phyloP scores from a whole-genome alignment of 2,888 invertebrate species.

The Coelopa pilipes region DNA sequence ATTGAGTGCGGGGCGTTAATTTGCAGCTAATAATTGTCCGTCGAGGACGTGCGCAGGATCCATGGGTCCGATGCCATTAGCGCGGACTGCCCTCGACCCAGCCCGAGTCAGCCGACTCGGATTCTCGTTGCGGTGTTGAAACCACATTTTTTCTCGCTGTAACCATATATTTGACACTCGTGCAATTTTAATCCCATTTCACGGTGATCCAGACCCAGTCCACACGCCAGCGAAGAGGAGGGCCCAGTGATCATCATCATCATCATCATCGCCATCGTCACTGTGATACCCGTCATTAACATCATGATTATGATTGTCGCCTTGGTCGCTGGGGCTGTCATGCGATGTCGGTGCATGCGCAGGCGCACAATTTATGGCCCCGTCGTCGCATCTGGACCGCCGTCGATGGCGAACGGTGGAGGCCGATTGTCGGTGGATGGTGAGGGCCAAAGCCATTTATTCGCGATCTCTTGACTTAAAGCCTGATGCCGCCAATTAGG shows the following conservation, averaged over 20 bases:
- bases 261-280: neutral
- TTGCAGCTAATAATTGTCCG: slow-evolving; percentile 11
- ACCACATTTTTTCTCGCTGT: slow-evolving; percentile 31
- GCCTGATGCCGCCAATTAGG: slow-evolving; percentile 48
- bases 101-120: too few relatives aligned
- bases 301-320: too few relatives aligned
- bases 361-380: slow-evolving; percentile 34
- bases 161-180: slow-evolving; percentile 52
- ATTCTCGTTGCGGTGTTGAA: neutral
- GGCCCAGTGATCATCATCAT: slow-evolving; percentile 12
- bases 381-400: neutral
- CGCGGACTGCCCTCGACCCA: neutral
- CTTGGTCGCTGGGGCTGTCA: too few relatives aligned
- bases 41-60: neutral
- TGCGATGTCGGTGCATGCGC: slow-evolving; percentile 14
- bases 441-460: slow-evolving; percentile 29
- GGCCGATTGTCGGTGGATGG: neutral
- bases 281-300: too few relatives aligned
- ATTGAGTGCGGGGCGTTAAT: slow-evolving; percentile 33
- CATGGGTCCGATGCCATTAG: slow-evolving; percentile 5
- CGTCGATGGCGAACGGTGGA: neutral
- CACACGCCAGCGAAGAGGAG: slow-evolving; percentile 43
- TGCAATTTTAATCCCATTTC: slow-evolving; percentile 66
- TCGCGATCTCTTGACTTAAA: slow-evolving; percentile 38
- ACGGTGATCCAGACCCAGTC: slow-evolving; percentile 61